phyloP scores from a whole-genome alignment of 1,140 invertebrate genomes.

The Thaumatotibia leucotreta region DNA sequence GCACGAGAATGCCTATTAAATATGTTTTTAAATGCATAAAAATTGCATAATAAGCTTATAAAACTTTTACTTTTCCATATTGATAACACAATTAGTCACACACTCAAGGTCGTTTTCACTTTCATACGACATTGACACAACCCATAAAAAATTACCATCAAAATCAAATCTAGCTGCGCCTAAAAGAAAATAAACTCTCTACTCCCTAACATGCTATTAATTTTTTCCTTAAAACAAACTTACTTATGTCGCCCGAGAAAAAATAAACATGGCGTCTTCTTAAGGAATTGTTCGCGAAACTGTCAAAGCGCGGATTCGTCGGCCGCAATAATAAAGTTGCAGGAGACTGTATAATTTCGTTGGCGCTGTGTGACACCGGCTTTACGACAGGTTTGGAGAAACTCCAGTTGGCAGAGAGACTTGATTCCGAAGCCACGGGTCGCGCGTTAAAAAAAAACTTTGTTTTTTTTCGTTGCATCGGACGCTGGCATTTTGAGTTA shows the following conservation, averaged over 20 bases:
- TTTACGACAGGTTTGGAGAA: neutral
- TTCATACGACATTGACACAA: neutral
- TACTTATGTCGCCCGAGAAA: constrained; percentile 11
- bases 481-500: too few relatives aligned
- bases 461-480: neutral
- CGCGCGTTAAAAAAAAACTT: neutral
- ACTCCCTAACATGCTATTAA: constrained; percentile 25
- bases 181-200: neutral
- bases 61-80: neutral
- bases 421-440: neutral
- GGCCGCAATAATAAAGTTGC: neutral
- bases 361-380: neutral
- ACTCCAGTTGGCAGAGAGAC: neutral
- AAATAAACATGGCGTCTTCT: neutral
- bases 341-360: neutral
- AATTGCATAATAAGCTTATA: neutral
- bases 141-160: neutral
- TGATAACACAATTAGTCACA: neutral
- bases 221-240: constrained; percentile 39
- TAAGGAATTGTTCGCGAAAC: neutral
- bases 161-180: neutral
- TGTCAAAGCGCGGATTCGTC: neutral
- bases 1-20: neutral
- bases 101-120: neutral
- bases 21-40: neutral